Evolutionary conservation across 2,888 invertebrate species (phyloP), one percentile per base, ranked within the genome.

Genomic region (Ferrisia virgata): DNA sequence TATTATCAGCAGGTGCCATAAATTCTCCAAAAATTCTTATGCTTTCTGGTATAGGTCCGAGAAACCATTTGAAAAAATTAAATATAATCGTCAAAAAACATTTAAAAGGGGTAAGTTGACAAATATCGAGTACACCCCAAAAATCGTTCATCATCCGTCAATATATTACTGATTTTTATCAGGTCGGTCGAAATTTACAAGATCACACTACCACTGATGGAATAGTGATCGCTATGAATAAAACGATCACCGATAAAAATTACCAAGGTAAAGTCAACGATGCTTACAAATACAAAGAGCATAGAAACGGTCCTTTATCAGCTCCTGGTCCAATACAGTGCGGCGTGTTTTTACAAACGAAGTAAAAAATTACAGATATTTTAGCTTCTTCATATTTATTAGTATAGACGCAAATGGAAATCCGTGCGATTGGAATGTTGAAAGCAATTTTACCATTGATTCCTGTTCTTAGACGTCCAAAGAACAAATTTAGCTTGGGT

Each of bases 111-210:
- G 86, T 86, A 85, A 85, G 85, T 81, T 28, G 22, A 4, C 2
- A 53, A 47, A n/a, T 11, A 13, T 5, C 2, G 22, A 22, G 22
- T 11, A 8, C 1, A 0, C n/a, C 28, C 6, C 25, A 8, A 40
- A n/a, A 47, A 11, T 15, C 18, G n/a, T 22, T 0, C 25, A 40
- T 9, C 18, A 53, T 22, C 9, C 2, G n/a, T n/a, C n/a, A n/a
- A n/a, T n/a, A n/a, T n/a, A n/a, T n/a, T n/a, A n/a, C n/a, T 22
- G 0, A 53, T 53, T 53, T 53, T 22, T 22, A 53, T 86, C 90
- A 90, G 9, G 94, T 95, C 0, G 94, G 95, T 0, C 89, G 91
- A 86, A 95, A 95, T 88, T 89, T 95, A 0, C 94, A 94, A 87
- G 93, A 94, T 87, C 94, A 95, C 87, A 90, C 93, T 0, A 93